Conservation (phyloP, 1,140 invertebrate species). For the Delia radicum region DNA sequence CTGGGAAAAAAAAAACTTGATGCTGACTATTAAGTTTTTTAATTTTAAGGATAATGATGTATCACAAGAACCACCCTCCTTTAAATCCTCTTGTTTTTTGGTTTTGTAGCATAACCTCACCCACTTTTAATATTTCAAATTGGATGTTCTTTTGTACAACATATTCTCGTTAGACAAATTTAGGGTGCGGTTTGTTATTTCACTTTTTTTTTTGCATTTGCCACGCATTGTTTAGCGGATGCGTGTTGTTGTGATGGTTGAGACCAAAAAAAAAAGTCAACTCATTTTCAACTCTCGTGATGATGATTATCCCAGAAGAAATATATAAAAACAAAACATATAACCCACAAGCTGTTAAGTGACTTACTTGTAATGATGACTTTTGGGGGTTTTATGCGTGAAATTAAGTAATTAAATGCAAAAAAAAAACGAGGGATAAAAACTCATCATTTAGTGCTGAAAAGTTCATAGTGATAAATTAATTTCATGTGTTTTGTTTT, state of each 20-base stretch:
- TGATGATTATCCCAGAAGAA: background rate
- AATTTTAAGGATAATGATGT: background rate
- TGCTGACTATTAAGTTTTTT: background rate
- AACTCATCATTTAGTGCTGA: background rate
- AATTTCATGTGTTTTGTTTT: background rate
- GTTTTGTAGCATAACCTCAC: background rate
- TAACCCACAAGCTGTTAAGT: background rate
- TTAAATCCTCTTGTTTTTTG: background rate
- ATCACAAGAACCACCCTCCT: background rate
- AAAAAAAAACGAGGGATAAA: background rate
- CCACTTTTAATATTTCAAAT: background rate
- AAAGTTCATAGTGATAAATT: background rate
- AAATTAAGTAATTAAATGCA: slow-evolving; percentile 50
- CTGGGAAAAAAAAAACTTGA: too few relatives aligned
- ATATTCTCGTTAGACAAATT: background rate
- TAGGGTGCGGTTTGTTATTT: background rate
- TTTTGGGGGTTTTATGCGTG: slow-evolving; percentile 37
- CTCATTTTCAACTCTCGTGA: slow-evolving; percentile 16
- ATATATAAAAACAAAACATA: slow-evolving; percentile 6
- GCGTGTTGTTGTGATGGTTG: background rate
- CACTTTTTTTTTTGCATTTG: background rate
- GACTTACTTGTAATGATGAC: slow-evolving; percentile 2
- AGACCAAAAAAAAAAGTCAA: background rate
- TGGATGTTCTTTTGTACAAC: background rate
- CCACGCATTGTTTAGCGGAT: slow-evolving; percentile 21